Base-by-base conservation (phyloP, 1,140 invertebrate genomes). In the Colletes gigas region DNA sequence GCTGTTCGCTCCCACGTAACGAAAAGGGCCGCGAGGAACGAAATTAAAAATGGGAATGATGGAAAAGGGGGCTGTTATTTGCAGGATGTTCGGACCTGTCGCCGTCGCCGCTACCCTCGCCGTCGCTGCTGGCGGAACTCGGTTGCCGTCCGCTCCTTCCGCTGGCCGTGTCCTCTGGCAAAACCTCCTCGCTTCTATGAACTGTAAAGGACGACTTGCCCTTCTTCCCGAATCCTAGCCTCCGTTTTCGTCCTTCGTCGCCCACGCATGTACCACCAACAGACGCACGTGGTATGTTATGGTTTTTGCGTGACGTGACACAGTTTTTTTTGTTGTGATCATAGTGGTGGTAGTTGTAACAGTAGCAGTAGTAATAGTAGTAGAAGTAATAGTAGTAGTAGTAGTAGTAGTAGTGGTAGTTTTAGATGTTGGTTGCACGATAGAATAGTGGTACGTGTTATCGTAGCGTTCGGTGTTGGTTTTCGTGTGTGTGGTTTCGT, bases 121-220 rank as follows among this genome's bases (percentile, higher is more conserved):
- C 97, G 93, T 98, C 98, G 93, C 97, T 98, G 92, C 98, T 98
- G 84, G 98, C 96, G 89, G 97, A 98, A 83, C 97, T 98, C 90
- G 97, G 97, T 88, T 96, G 95, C 90, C 97, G 96, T 85, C 96
- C 96, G 83, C 96, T 95, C 54, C 94, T 95, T 76, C 96, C 95
- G 84, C 95, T 94, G 86, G 96, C 94, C 86, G 96, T 94, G 91
- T 97, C 96, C 93, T 98, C 97, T 82, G 98, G 98, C 88, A 98
- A 95, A 89, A 99, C 96, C 94, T 99, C 98, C 94, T 99, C 98
- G 92, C 97, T 98, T 93, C 98, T 97, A 95, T 98, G 98, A 90
- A 98, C 97, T 92, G 97, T 98, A 95, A 98, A 98, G 88, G 97
- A 98, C 93, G 97, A 97, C 95, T 98, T 97, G 90, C 97, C 97